phyloP scores from a whole-genome alignment of 2,797 vertebrate species.

The Manis pentadactyla region DNA sequence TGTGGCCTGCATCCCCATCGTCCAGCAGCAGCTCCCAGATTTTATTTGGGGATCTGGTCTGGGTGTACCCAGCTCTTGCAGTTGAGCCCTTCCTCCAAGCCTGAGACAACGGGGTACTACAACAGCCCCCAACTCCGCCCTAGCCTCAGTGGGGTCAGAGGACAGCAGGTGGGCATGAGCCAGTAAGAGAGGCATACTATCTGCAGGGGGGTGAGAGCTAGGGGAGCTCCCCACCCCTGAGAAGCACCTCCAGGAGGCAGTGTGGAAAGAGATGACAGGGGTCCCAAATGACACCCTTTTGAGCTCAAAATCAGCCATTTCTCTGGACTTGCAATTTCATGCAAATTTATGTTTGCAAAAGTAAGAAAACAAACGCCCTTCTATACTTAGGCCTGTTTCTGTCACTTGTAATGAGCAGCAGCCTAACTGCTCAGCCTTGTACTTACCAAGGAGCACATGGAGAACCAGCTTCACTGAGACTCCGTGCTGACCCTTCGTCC shows the following conservation, averaged over 20 bases:
- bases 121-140: too few species aligned
- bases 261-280: not conserved
- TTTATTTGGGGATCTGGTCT: not conserved
- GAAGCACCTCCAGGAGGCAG: too few species aligned
- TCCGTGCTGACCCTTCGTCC: not conserved
- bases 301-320: not conserved
- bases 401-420: not conserved
- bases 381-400: not conserved
- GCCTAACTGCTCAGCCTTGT: not conserved
- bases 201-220: accelerated
- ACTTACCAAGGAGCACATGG: not conserved
- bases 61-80: not conserved
- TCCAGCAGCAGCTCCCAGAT: not conserved
- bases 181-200: not conserved
- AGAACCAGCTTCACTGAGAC: not conserved
- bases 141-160: not conserved
- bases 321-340: not conserved
- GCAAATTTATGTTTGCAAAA: too few species aligned
- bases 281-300: not conserved
- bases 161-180: not conserved
- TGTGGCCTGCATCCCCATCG: not conserved
- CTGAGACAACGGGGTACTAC: not conserved
- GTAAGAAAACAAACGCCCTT: not conserved
- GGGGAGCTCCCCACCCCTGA: not conserved
- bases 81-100: not conserved